Conservation (phyloP, 2,797 vertebrate genomes). For the Thalassophryne amazonica region DNA sequence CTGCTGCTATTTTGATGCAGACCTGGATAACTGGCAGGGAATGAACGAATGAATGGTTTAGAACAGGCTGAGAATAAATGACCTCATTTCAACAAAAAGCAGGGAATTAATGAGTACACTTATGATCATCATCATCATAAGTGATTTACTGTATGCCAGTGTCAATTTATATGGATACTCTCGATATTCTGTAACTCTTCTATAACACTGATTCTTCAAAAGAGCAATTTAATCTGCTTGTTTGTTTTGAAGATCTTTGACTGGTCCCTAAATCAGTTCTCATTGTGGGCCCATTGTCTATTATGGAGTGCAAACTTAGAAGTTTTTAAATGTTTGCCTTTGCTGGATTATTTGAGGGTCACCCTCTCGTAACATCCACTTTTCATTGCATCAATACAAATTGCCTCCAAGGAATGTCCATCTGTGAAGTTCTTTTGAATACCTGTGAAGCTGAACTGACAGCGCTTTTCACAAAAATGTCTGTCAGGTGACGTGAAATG, state of each 20-base stretch:
- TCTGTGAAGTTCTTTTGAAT: conserved; percentile 25
- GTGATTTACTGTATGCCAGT: neutral
- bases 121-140: neutral
- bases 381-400: conserved; percentile 21
- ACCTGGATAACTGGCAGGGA: too few species aligned
- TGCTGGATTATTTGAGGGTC: neutral
- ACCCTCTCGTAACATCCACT: neutral
- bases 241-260: neutral
- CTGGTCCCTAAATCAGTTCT: neutral
- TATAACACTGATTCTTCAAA: too few species aligned
- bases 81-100: conserved; percentile 2
- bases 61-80: conserved; percentile 5
- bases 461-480: conserved; percentile 28
- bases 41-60: neutral
- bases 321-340: neutral
- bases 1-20: too few species aligned
- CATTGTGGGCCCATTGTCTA: conserved; percentile 1
- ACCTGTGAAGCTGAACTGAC: conserved; percentile 30
- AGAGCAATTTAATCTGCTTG: too few species aligned
- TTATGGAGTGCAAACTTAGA: conserved; percentile 1
- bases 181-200: too few species aligned
- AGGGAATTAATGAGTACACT: neutral
- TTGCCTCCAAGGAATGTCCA: conserved; percentile 19
- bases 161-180: neutral
- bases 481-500: conserved; percentile 26